phyloP scores from a whole-genome alignment of 2,797 vertebrate species.

The Cossypha caffra region DNA sequence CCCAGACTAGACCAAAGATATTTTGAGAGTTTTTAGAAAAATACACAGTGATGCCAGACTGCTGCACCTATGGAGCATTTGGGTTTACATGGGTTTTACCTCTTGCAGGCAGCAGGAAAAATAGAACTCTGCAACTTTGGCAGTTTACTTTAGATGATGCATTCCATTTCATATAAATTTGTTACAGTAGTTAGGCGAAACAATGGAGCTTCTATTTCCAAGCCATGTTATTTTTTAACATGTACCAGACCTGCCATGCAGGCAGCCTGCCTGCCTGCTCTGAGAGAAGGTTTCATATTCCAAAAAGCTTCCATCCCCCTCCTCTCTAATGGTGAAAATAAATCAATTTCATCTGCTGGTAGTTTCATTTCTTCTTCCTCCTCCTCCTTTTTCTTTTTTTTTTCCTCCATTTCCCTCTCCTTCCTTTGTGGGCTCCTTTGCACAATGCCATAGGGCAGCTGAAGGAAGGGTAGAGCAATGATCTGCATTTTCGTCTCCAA shows the following conservation, averaged over 20 bases:
- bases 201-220: conserved; percentile 78
- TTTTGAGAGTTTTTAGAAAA: conserved; percentile 41
- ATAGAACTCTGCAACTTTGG: neutral
- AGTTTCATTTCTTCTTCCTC: conserved; percentile 52
- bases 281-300: conserved; percentile 74
- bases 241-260: conserved; percentile 69
- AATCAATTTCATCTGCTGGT: conserved; percentile 82
- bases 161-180: conserved; percentile 71
- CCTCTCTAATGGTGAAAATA: conserved; percentile 75
- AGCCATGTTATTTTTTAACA: conserved; percentile 66
- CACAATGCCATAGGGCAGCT: conserved; percentile 84
- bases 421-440: conserved; percentile 75
- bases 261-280: conserved; percentile 70
- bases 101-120: neutral
- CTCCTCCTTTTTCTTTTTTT: neutral
- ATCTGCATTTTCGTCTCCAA: conserved; percentile 73
- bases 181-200: conserved; percentile 74
- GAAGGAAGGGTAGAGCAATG: conserved; percentile 67
- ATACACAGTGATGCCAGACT: neutral
- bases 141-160: conserved; percentile 41
- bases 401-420: neutral
- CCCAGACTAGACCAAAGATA: conserved; percentile 15
- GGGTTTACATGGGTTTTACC: neutral
- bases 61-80: neutral
- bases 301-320: conserved; percentile 61